Base-by-base conservation (phyloP, 2,113 vertebrate genomes). In the Eonycteris spelaea region DNA sequence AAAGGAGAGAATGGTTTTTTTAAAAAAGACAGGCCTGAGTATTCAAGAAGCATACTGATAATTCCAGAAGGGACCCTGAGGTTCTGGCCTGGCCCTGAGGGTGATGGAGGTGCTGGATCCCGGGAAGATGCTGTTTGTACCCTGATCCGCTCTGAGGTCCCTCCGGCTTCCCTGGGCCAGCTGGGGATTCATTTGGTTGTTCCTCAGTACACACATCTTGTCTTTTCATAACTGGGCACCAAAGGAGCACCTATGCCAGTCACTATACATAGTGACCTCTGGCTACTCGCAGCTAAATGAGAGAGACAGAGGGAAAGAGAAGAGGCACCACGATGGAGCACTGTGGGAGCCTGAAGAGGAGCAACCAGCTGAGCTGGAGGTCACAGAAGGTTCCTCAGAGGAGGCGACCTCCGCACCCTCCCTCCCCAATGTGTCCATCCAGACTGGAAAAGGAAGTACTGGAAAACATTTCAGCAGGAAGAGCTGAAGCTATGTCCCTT, bases 1-100 rank as follows among this genome's bases (percentile, higher is more conserved):
- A 95, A 95, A 67, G 12, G 57, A 55, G 48, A 53, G 38, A 91
- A 73, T 9, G 8, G 28, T 63, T 78, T 75, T 33, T 71, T 78
- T 77, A n/a, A n/a, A 75, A 40, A 82, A 19, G 35, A 40, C 22
- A 82, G n/a, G 55, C 5, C 45, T 63, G 3, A 55, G 68, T 7
- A 11, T 68, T 93, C 10, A 51, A 70, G 48, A 71, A 45, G 35
- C 33, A 15, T 26, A 35, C 15, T 30, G 80, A 74, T 51, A 40
- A 40, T 92, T 96, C 88, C 71, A 53, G 68, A 75, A 84, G 55
- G 22, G 30, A 0, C 21, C 30, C 55, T 6, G 1, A n/a, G 12
- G 45, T 59, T 59, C 82, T 83, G 45, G 33, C 51, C 87, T 74
- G 75, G 63, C 8, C 24, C 57, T 13, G 51, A 63, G 30, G 16